Evolutionary conservation across 2,888 invertebrate genomes (phyloP).

Genomic region (Timandra comae): DNA sequence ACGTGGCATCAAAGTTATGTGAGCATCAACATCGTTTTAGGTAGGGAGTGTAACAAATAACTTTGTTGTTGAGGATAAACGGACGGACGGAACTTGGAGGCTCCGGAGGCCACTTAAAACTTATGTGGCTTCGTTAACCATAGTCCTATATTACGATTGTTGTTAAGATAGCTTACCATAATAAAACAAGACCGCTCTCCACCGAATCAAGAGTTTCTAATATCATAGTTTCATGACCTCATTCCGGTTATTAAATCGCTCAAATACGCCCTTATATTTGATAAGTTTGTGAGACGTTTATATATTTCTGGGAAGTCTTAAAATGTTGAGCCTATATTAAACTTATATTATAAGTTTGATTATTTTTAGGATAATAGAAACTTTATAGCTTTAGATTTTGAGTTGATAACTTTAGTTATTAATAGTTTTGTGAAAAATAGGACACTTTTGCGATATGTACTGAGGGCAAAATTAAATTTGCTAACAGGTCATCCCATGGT

Average conservation of each 20-base stretch:
- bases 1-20: constrained; percentile 37
- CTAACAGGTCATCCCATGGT: too few relatives aligned
- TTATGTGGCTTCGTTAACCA: constrained; percentile 70
- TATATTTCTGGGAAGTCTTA: too few relatives aligned
- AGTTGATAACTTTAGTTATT: too few relatives aligned
- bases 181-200: constrained; percentile 29
- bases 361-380: too few relatives aligned
- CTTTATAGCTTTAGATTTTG: too few relatives aligned
- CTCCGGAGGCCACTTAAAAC: constrained; percentile 71
- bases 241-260: constrained; percentile 4
- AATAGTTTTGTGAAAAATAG: too few relatives aligned
- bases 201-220: constrained; percentile 9
- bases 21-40: constrained; percentile 54
- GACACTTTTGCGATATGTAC: too few relatives aligned
- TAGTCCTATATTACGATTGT: constrained; percentile 50
- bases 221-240: constrained; percentile 11
- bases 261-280: constrained; percentile 1
- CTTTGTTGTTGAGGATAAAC: constrained; percentile 66
- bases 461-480: too few relatives aligned
- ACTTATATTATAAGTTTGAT: too few relatives aligned
- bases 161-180: constrained; percentile 45
- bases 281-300: not conserved
- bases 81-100: constrained; percentile 53
- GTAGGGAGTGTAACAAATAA: constrained; percentile 62
- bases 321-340: too few relatives aligned